Conservation (phyloP, 2,797 vertebrate species). For the Limnodromus scolopaceus region DNA sequence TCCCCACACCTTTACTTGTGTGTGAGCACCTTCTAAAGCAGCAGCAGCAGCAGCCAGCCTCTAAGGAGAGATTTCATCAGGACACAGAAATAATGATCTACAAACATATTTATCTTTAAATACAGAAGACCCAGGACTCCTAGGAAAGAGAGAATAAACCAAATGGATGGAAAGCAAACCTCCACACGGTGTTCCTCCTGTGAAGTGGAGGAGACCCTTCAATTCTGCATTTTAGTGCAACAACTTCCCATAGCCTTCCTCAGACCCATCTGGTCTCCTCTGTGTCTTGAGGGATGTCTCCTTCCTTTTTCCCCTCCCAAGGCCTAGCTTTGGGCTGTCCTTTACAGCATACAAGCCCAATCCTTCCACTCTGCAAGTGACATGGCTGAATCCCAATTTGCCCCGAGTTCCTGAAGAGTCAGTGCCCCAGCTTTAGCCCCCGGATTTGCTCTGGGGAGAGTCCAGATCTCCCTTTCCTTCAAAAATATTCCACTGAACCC, state of each 20-base stretch:
- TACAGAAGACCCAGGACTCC: not conserved
- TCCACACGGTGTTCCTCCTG: not conserved
- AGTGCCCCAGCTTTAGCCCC: not conserved
- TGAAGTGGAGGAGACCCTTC: not conserved
- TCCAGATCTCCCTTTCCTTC: not conserved
- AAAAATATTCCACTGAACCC: not conserved
- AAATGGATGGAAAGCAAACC: not conserved
- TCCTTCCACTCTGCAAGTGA: not conserved
- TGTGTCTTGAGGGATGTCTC: not conserved
- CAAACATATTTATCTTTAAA: not conserved
- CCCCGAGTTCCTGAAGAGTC: not conserved
- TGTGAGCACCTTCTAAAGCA: not conserved
- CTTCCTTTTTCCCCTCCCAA: not conserved
- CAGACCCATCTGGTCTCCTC: not conserved
- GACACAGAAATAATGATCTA: not conserved
- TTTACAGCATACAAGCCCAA: not conserved
- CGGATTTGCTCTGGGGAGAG: not conserved
- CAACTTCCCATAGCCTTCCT: not conserved
- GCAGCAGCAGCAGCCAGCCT: not conserved
- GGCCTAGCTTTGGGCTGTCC: not conserved
- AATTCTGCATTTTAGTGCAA: not conserved
- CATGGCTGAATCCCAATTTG: not conserved
- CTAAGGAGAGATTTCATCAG: not conserved
- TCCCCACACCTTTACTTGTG: not conserved
- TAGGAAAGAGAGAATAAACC: not conserved